phyloP scores from a whole-genome alignment of 2,113 vertebrate species.

The Tetrao urogallus region DNA sequence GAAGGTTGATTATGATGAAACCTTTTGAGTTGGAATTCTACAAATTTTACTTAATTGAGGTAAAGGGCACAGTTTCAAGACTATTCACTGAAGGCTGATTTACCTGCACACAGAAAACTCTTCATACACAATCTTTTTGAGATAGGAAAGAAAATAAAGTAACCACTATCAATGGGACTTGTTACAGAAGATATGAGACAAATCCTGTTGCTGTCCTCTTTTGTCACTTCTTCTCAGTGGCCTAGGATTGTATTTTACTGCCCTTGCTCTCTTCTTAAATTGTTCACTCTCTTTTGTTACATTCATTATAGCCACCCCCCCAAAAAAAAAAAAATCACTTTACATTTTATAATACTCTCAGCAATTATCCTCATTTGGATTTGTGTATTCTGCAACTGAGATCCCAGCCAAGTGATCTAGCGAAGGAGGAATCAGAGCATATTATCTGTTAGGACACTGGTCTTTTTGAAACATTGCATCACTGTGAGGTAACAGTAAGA shows the following conservation, averaged over 20 bases:
- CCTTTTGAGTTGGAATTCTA: neutral
- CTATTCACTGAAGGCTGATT: neutral
- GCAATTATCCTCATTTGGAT: slow-evolving; percentile 27
- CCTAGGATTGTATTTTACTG: neutral
- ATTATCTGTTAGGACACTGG: neutral
- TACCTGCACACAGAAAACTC: neutral
- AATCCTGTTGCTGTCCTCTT: neutral
- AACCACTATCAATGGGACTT: neutral
- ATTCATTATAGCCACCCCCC: neutral
- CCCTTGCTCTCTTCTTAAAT: neutral
- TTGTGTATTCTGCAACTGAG: slow-evolving; percentile 39
- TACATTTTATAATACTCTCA: neutral
- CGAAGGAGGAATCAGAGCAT: slow-evolving; percentile 26
- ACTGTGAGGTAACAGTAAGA: neutral
- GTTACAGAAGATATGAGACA: neutral
- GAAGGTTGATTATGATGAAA: neutral
- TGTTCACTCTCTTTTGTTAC: neutral
- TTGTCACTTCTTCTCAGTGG: neutral
- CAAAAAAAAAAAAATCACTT: neutral
- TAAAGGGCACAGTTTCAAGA: neutral
- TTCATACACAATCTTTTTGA: neutral
- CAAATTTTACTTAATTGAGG: neutral
- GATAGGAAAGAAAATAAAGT: neutral
- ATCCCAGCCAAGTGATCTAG: slow-evolving; percentile 38
- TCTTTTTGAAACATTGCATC: slow-evolving; percentile 61